Evolutionary conservation across 2,797 vertebrate genomes (phyloP), one percentile per base, ranked within the genome.

Genomic region (Fundulus diaphanus): DNA sequence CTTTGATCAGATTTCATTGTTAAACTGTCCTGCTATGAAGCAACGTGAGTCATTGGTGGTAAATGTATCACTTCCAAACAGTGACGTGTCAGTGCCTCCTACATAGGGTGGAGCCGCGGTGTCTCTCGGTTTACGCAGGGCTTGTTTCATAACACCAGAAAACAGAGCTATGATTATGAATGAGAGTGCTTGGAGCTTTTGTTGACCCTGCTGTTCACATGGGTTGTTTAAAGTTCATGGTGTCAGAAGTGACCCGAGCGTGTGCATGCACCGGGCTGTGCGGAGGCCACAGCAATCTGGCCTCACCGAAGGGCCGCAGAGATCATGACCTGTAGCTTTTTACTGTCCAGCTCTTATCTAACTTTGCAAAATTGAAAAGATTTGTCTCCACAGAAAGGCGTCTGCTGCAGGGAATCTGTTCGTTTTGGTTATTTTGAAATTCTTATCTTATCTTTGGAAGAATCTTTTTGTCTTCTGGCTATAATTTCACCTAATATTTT

Each of bases 61-160:
- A n/a, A 86, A 80, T 92, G 87, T 87, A 92, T 91, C 84, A 92
- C 91, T 92, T 94, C 90, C 93, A 88, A 84, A 77, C 37, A 44
- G 61, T 27, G 85, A 90, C 85, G 88, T 84, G 90, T n/a, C 92
- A 0, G 66, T 1, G 59, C 82, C 80, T 71, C 93, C 89, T 87
- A 90, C 87, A 57, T 77, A 74, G 89, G 86, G 91, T 27, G 84
- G 88, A 54, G 80, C 70, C 33, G 57, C 61, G 24, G 1, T 71
- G 74, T 77, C 57, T 81, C 68, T 66, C 29, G 68, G 88, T 92
- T 94, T 93, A 94, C 93, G 92, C 87, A 93, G 85, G 89, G 88
- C 75, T 65, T n/a, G 90, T 89, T 86, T 92, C 90, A 92, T 81
- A 87, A 80, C 72, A 83, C n/a, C 81, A 86, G 79, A 87, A n/a